Evolutionary conservation across 2,113 vertebrate species (phyloP).

Genomic region (Nannospalax galili): DNA sequence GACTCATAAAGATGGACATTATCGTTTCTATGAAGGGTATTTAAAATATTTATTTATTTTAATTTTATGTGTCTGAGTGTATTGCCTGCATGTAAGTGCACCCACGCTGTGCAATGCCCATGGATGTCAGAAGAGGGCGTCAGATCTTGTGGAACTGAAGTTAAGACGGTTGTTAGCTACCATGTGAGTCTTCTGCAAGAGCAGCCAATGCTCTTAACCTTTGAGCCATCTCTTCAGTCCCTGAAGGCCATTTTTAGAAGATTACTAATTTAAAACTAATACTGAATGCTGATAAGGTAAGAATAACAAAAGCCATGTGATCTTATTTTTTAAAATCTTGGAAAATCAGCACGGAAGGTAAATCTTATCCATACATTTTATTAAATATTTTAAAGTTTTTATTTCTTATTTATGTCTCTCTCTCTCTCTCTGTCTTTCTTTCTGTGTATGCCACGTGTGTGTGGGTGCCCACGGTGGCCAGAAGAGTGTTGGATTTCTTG

Average conservation of each 20-base stretch:
- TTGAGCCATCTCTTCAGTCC: too few species aligned
- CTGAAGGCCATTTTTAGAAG: too few species aligned
- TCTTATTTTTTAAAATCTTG: conserved; percentile 3
- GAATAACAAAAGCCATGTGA: background rate
- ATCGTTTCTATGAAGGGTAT: background rate
- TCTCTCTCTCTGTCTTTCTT: background rate
- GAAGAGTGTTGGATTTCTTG: background rate
- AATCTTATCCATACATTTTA: background rate
- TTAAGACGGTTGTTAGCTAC: too few species aligned
- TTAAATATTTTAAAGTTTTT: background rate
- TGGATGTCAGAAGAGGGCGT: too few species aligned
- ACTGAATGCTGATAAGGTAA: conserved; percentile 16
- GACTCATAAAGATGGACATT: background rate
- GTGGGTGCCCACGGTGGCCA: background rate
- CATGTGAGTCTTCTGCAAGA: too few species aligned
- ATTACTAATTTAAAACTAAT: conserved; percentile 14
- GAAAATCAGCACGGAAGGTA: conserved; percentile 33
- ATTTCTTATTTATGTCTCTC: too few species aligned
- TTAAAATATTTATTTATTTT: too few species aligned
- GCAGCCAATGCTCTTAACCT: too few species aligned
- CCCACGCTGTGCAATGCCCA: too few species aligned
- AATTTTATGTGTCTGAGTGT: too few species aligned
- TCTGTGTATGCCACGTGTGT: background rate
- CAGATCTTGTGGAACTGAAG: too few species aligned
- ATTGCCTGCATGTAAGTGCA: too few species aligned